A percentile compares a stretch with the other conserved stretches of the same genome.
Conservation (phyloP, 1,140 invertebrate species). For the Drosophila bifasciata region DNA sequence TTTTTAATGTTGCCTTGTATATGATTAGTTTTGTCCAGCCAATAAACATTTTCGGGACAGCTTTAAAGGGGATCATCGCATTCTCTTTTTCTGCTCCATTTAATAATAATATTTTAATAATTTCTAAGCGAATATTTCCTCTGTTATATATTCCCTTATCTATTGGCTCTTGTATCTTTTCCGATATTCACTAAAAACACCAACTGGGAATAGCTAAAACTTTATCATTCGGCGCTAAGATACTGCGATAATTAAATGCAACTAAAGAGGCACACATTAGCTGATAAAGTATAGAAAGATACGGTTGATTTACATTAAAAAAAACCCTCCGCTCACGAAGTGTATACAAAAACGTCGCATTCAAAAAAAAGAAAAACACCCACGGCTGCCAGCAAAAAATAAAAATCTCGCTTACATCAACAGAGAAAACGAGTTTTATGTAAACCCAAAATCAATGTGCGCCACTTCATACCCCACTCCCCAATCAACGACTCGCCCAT, state of each 20-base stretch:
- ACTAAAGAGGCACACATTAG: too few species aligned
- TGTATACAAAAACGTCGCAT: constrained; percentile 32
- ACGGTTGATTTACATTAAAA: constrained; percentile 1
- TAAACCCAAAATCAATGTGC: constrained; percentile 62
- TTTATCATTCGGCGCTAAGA: neutral
- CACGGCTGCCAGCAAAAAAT: constrained; percentile 25
- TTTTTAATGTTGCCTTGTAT: too few species aligned
- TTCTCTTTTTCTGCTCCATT: too few species aligned
- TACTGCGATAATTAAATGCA: too few species aligned
- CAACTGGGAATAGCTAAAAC: neutral
- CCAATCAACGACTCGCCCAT: neutral
- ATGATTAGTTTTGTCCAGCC: too few species aligned
- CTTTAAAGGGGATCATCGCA: too few species aligned
- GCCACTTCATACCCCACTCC: neutral
- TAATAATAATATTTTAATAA: too few species aligned
- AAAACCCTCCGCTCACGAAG: constrained; percentile 24
- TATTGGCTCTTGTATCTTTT: neutral
- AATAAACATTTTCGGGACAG: too few species aligned
- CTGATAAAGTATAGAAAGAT: too few species aligned
- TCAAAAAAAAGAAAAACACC: neutral
- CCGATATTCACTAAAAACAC: neutral
- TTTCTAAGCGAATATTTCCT: too few species aligned
- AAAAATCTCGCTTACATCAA: constrained; percentile 63
- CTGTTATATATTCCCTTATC: too few species aligned
- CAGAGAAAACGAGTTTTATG: constrained; percentile 59